phyloP scores from a whole-genome alignment of 2,113 vertebrate species.

The Lepisosteus osseus region DNA sequence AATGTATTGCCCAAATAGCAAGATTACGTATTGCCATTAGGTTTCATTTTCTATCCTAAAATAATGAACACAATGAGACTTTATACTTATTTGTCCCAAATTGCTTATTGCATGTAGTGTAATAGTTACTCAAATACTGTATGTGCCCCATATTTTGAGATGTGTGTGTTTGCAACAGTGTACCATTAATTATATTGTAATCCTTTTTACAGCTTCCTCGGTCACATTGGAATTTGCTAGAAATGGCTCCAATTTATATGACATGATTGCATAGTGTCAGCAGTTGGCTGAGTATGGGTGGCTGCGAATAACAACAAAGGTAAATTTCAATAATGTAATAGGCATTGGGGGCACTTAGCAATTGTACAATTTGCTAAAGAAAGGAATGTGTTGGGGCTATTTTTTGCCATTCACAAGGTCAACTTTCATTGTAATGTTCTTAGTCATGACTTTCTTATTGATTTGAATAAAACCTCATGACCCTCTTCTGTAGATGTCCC shows the following conservation, averaged over 20 bases:
- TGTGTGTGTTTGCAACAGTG: too few relatives aligned
- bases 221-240: constrained; percentile 50
- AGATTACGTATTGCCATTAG: too few relatives aligned
- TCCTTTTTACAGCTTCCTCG: constrained; percentile 33
- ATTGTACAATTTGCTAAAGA: constrained; percentile 32
- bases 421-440: constrained; percentile 13
- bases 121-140: too few relatives aligned
- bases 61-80: too few relatives aligned
- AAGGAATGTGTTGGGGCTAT: constrained; percentile 51
- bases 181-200: constrained; percentile 48
- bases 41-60: too few relatives aligned
- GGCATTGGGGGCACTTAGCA: constrained; percentile 48
- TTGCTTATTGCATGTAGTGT: too few relatives aligned
- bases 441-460: constrained; percentile 23
- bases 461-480: constrained; percentile 31
- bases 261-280: constrained; percentile 44
- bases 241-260: constrained; percentile 50
- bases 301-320: constrained; percentile 52
- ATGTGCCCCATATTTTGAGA: too few relatives aligned
- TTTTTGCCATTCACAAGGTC: constrained; percentile 37
- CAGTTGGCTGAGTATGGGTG: constrained; percentile 39
- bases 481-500: constrained; percentile 12
- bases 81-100: too few relatives aligned
- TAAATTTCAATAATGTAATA: constrained; percentile 59
- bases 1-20: too few relatives aligned